Evolutionary conservation across 2,888 invertebrate genomes (phyloP), one percentile per base, ranked within the genome.

Genomic region (Ectropis crepuscularia): DNA sequence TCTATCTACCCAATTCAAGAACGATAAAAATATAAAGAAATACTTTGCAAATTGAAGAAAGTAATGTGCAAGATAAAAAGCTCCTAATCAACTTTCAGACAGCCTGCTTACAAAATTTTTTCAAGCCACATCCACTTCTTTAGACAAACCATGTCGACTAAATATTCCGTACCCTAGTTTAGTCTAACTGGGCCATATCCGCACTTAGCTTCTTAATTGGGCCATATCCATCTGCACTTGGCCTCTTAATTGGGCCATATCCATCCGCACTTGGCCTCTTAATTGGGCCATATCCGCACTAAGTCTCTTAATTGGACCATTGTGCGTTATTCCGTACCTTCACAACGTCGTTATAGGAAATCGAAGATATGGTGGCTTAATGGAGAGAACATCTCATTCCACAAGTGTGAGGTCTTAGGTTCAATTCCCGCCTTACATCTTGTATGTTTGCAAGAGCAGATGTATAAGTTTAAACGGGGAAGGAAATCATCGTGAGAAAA

Each of bases 11-110:
- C 64, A 68, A 64, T 64, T 50, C 59, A 5, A 7, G 53, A 49
- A 41, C 58, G 59, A 50, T 43, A 65, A 66, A 57, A 36, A 54
- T 9, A 66, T 47, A 53, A 64, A 61, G 11, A 67, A 65, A 53
- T 68, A 39, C 39, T 61, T 76, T 79, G 78, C 73, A 61, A 61
- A 69, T 79, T 82, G 74, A 74, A 76, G 74, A 65, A 73, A 76
- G 74, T 67, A 73, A 75, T 67, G 85, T 84, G 84, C 81, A 53
- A 68, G 54, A 68, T 77, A 83, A 84, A 67, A 86, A 85, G 85
- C 87, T 65, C 71, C 71, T 67, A 60, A 70, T 67, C 65, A 57
- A 54, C 64, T 12, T 65, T 65, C 71, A 73, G 63, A 69, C 69
- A 74, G 69, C 69, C 74, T 51, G 48, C 69, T 72, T 71, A 74